Base-by-base conservation (phyloP, 2,888 invertebrate genomes). In the Nowickia ferox region DNA sequence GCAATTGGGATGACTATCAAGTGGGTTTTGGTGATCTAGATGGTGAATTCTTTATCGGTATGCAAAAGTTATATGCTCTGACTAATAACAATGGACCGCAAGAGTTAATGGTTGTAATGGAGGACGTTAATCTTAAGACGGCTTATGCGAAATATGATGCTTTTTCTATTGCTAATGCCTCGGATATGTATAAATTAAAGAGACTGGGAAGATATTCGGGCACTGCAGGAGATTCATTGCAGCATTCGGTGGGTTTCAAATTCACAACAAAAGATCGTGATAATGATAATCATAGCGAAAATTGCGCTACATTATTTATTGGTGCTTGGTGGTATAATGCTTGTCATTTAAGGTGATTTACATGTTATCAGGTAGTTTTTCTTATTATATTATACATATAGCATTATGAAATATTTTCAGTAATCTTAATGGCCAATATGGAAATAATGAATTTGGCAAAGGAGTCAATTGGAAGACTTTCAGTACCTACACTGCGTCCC, bases 271-370 rank as follows among this genome's bases (percentile, higher is more conserved):
- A 93, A 65, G 96, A 96, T 89, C 90, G 93, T 51, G 96, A 96
- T 89, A 95, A 95, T 85, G 96, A 96, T 89, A 94, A 94, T 11
- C 95, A 95, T 95, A 94, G 94, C 57, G 19, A 46, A 19, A 94
- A 94, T 74, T 96, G 96, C 90, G 95, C 96, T 0, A 91, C 93
- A 53, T 94, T 95, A 68, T 96, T 95, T 87, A 94, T 94, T 1
- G 96, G 96, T 0, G 96, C 95, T 6, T 96, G 96, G 96, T 96
- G 96, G 96, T 96, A 96, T 90, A 95, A 94, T 88, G 94, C 94
- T 5, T 78, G 78, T 22, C 78, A 78, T 69, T n/a, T 42, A n/a
- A 65, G 96, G 96, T 88, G 6, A 30, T 30, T 30, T 30, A 30
- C 30, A 30, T 30, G 6, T 30, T 30, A 0, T 30, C 30, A 30